Conservation (phyloP, 1,140 invertebrate species). For the Heliconius hermathena region DNA sequence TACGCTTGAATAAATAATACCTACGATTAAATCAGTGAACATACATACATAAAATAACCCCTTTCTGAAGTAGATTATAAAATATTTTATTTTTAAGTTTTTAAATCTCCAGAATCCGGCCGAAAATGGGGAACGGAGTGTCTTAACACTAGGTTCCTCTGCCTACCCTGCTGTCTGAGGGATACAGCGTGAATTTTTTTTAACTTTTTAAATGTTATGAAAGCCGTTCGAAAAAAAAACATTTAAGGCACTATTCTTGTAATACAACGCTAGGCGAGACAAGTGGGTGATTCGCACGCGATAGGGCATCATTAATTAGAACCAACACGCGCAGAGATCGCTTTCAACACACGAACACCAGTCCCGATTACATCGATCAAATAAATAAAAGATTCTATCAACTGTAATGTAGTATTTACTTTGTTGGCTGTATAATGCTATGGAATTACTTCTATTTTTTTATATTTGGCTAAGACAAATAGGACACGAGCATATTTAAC, state of each 20-base stretch:
- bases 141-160: too few relatives aligned
- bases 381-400: constrained; percentile 20
- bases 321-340: constrained; percentile 17
- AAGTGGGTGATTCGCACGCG: constrained; percentile 20
- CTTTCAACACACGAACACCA: constrained; percentile 22
- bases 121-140: too few relatives aligned
- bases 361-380: constrained; percentile 18
- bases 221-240: not conserved
- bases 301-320: constrained; percentile 20
- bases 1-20: too few relatives aligned
- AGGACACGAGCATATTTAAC: too few relatives aligned
- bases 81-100: not conserved
- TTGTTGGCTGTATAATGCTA: not conserved
- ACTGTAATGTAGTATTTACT: constrained; percentile 15
- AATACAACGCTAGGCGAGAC: constrained; percentile 6
- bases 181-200: too few relatives aligned
- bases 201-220: not conserved
- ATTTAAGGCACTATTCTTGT: constrained; percentile 12
- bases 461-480: too few relatives aligned
- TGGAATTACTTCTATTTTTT: not conserved
- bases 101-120: too few relatives aligned
- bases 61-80: too few relatives aligned
- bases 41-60: too few relatives aligned
- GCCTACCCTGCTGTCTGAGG: too few relatives aligned
- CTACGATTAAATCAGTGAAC: too few relatives aligned